Conservation (phyloP, 2,888 invertebrate species). For the Coleophora deauratella region DNA sequence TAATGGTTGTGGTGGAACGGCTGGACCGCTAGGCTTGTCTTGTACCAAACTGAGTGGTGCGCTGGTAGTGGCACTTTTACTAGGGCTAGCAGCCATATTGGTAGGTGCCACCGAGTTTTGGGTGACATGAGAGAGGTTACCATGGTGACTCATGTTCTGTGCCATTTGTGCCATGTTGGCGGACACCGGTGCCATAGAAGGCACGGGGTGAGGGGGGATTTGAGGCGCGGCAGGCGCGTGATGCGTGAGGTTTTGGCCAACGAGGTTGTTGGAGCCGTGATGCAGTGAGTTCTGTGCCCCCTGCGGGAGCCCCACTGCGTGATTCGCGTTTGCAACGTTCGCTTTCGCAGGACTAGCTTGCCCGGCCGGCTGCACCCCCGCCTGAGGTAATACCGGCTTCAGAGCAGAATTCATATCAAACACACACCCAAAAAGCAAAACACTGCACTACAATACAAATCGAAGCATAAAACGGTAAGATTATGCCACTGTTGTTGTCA, state of each 20-base stretch:
- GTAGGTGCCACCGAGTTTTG: slow-evolving; percentile 52
- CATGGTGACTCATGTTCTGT: slow-evolving; percentile 70
- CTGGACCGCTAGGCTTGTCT: slow-evolving; percentile 35
- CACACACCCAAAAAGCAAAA: slow-evolving; percentile 21
- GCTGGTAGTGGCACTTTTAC: slow-evolving; percentile 45
- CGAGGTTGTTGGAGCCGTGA: slow-evolving; percentile 44
- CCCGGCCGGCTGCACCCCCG: slow-evolving; percentile 55
- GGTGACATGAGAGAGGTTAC: slow-evolving; percentile 60
- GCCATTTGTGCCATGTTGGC: slow-evolving; percentile 71
- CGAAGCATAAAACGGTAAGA: slow-evolving; percentile 54
- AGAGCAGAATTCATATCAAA: slow-evolving; percentile 76
- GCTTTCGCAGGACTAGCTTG: slow-evolving; percentile 61
- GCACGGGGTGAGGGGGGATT: slow-evolving; percentile 46
- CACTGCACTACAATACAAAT: slow-evolving; percentile 33
- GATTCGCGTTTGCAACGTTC: slow-evolving; percentile 58
- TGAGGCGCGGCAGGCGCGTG: slow-evolving; percentile 45
- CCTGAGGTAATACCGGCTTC: slow-evolving; percentile 74
- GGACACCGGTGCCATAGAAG: slow-evolving; percentile 66
- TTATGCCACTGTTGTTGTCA: slow-evolving; percentile 42
- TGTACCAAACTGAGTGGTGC: slow-evolving; percentile 63
- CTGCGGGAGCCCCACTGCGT: slow-evolving; percentile 55
- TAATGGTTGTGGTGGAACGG: slow-evolving; percentile 31
- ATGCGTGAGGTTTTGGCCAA: slow-evolving; percentile 56
- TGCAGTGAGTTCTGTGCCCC: slow-evolving; percentile 56
- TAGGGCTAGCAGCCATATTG: slow-evolving; percentile 44